Evolutionary conservation across 2,888 invertebrate species (phyloP).

Genomic region (Hyles lineata): DNA sequence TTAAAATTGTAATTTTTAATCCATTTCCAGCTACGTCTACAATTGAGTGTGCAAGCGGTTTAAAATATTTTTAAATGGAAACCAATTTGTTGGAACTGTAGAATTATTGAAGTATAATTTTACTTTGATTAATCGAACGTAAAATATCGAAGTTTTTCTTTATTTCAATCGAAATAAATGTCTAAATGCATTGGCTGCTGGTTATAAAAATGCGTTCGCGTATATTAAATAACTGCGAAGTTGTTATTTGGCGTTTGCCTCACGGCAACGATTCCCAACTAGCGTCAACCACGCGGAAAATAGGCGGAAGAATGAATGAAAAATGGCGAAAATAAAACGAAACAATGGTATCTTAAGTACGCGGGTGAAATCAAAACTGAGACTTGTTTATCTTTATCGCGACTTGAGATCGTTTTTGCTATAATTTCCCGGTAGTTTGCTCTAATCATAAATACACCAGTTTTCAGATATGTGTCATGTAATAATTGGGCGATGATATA

Average conservation of each 20-base stretch:
- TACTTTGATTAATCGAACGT: not conserved
- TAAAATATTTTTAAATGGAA: not conserved
- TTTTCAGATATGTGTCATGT: not conserved
- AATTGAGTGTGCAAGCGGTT: not conserved
- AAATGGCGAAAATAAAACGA: constrained; percentile 56
- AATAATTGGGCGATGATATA: not conserved
- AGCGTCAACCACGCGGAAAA: constrained; percentile 58
- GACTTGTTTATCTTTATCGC: not conserved
- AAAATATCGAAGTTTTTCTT: too few relatives aligned
- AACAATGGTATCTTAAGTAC: constrained; percentile 50
- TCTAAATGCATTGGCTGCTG: too few relatives aligned
- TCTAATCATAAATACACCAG: not conserved
- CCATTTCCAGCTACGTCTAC: not conserved
- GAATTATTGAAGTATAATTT: not conserved
- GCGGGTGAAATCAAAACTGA: constrained; percentile 45
- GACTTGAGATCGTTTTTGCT: constrained; percentile 2
- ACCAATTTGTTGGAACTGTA: not conserved
- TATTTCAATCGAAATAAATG: too few relatives aligned
- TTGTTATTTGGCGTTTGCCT: not conserved
- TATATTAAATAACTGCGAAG: not conserved
- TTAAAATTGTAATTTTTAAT: not conserved
- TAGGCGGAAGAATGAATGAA: constrained; percentile 59
- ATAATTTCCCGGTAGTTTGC: constrained; percentile 5
- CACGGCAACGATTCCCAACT: not conserved
- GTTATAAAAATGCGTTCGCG: not conserved